Conservation (phyloP, 2,888 invertebrate species). For the Hedychridium roseum region DNA sequence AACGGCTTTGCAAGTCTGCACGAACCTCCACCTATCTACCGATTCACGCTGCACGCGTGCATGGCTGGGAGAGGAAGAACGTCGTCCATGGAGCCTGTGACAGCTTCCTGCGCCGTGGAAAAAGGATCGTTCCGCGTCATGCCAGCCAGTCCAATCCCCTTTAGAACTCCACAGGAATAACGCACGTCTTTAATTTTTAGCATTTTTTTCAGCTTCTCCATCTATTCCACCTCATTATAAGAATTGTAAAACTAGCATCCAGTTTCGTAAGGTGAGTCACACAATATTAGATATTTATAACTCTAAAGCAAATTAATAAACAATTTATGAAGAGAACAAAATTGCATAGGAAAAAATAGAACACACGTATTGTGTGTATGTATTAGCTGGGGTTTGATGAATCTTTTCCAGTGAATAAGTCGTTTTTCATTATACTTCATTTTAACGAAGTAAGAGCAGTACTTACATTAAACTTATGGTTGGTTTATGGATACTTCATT, state of each 20-base stretch:
- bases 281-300: no score
- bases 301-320: no score
- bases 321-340: no score
- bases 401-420: no score
- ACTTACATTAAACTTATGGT: no score
- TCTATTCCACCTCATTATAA: not conserved
- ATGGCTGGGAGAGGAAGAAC: constrained; percentile 4
- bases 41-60: not conserved
- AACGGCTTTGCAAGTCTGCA: constrained; percentile 9
- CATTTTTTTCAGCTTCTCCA: not conserved
- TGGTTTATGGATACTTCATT: no score
- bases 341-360: no score
- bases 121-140: constrained; percentile 42
- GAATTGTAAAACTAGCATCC: not conserved
- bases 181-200: not conserved
- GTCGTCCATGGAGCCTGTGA: constrained; percentile 30
- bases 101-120: constrained; percentile 46
- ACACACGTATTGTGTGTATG: no score
- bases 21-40: constrained; percentile 4
- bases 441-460: no score
- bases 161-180: not conserved
- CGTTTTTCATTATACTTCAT: no score
- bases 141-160: constrained; percentile 16
- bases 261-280: no score
- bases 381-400: no score